Conservation (phyloP, 2,797 vertebrate genomes). For the Propithecus deckenii region DNA sequence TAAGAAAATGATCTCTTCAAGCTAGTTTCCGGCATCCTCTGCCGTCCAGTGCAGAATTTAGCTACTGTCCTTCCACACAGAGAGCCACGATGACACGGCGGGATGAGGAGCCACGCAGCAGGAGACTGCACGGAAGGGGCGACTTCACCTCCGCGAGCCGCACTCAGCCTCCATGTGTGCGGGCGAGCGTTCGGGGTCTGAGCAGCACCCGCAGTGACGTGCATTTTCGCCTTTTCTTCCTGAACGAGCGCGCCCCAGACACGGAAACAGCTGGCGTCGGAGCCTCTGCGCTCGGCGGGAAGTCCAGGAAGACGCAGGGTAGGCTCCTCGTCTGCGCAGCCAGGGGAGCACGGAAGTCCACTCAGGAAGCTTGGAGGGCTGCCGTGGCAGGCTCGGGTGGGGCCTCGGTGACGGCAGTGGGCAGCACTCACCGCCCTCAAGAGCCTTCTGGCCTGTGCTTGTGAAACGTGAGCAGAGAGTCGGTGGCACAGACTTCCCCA, state of each 20-base stretch:
- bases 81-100: fast-evolving
- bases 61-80: neutral
- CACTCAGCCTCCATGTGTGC: fast-evolving
- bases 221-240: neutral
- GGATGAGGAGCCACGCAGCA: fast-evolving
- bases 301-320: fast-evolving
- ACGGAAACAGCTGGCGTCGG: fast-evolving
- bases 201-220: fast-evolving
- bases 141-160: fast-evolving
- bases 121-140: fast-evolving
- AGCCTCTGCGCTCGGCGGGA: fast-evolving
- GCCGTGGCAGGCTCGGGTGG: neutral
- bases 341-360: fast-evolving
- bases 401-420: fast-evolving
- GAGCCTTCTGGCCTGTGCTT: fast-evolving
- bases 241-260: fast-evolving
- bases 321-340: fast-evolving
- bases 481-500: neutral
- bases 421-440: fast-evolving
- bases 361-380: fast-evolving
- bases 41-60: fast-evolving
- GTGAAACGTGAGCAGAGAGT: neutral
- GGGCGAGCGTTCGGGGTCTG: neutral
- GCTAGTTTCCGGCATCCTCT: neutral
- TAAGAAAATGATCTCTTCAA: neutral